Percentiles rank a stretch among this genome's conserved stretches.
phyloP scores from a whole-genome alignment of 2,888 invertebrate genomes.

The Limnephilus rhombicus region DNA sequence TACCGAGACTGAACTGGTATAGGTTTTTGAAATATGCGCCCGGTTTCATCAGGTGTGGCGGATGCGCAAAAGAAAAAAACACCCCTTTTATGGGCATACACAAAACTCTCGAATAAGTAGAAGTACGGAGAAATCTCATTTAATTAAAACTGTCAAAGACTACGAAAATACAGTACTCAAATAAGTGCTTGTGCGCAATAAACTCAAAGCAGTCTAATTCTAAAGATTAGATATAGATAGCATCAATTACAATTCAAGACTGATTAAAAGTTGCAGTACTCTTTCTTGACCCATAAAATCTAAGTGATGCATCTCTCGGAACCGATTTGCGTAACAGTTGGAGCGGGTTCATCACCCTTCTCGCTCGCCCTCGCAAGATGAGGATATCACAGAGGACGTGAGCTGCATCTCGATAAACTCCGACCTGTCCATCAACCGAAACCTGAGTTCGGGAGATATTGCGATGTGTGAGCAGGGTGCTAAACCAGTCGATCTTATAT shows the following conservation, averaged over 20 bases:
- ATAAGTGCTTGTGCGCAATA: no score
- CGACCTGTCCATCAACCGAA: slow-evolving; percentile 24
- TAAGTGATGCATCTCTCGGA: background rate
- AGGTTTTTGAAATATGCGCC: no score
- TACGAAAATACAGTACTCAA: no score
- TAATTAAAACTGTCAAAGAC: no score
- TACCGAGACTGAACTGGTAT: no score
- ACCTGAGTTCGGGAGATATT: background rate
- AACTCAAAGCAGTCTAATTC: background rate
- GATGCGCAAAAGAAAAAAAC: no score
- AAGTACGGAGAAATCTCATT: no score
- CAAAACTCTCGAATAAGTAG: no score
- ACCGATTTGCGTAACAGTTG: slow-evolving; percentile 1
- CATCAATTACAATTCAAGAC: background rate
- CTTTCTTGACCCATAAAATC: slow-evolving; percentile 3
- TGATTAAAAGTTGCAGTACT: background rate
- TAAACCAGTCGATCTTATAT: background rate
- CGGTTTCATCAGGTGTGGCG: no score
- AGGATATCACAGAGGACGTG: slow-evolving; percentile 31
- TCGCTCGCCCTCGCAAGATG: slow-evolving; percentile 3
- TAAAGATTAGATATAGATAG: background rate
- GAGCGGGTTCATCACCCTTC: background rate
- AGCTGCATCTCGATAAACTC: background rate
- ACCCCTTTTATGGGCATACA: no score
- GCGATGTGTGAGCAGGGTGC: slow-evolving; percentile 24